These are phyloP conservation scores for Drepana falcataria DNA, from an alignment of 2,888 invertebrate species.

Conservation along the genomic window DNA sequence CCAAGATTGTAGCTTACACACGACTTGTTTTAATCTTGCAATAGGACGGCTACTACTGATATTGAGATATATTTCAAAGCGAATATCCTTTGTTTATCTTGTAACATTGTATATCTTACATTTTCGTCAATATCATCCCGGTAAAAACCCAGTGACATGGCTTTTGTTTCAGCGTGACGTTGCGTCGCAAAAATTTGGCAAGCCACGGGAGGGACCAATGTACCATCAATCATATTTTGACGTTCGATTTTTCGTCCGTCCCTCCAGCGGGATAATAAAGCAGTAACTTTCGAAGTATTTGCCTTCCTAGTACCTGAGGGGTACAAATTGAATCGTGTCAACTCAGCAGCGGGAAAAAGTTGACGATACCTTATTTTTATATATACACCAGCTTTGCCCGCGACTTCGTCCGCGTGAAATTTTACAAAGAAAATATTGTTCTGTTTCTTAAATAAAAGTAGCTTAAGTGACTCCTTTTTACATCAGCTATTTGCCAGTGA, in stretches of 20 bases:
- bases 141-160: conserved; percentile 18
- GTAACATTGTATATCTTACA: background rate
- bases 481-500: too few species aligned
- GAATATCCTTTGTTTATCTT: too few species aligned
- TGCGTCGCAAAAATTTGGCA: conserved; percentile 26
- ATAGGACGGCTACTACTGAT: too few species aligned
- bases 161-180: conserved; percentile 28
- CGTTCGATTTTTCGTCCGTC: conserved; percentile 46
- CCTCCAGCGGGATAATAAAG: conserved; percentile 23
- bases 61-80: too few species aligned
- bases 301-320: background rate
- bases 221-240: conserved; percentile 52
- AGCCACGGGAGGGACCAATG: conserved; percentile 20
- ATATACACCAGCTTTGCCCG: too few species aligned
- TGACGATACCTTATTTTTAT: too few species aligned
- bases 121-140: conserved; percentile 2
- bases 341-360: background rate
- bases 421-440: too few species aligned
- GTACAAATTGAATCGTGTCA: background rate
- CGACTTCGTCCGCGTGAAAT: too few species aligned
- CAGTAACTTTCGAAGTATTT: conserved; percentile 26
- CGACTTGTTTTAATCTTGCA: too few species aligned
- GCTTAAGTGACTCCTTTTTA: too few species aligned
- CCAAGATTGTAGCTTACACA: background rate
- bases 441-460: too few species aligned